Percentiles rank a stretch among this genome's conserved stretches.
phyloP scores from a whole-genome alignment of 1,140 invertebrate genomes.

The Conopomorpha cramerella region DNA sequence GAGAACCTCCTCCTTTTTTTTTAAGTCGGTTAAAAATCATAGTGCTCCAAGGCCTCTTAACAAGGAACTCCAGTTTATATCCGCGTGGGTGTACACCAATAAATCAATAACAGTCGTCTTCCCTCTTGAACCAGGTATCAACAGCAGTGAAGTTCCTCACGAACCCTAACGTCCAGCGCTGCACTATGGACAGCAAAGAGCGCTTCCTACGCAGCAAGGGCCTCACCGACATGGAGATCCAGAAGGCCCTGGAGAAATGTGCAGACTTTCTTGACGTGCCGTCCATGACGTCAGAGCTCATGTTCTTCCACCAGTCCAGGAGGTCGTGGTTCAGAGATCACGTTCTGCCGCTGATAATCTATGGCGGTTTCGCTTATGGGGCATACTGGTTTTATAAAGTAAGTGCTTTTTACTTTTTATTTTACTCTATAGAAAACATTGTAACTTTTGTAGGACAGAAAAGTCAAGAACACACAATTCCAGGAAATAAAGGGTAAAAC shows the following conservation, averaged over 20 bases:
- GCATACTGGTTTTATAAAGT: constrained; percentile 78
- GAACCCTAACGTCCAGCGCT: constrained; percentile 79
- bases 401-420: constrained; percentile 9
- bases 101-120: constrained; percentile 4
- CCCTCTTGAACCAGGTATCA: constrained; percentile 67
- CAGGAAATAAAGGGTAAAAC: too few relatives aligned
- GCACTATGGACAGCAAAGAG: constrained; percentile 75
- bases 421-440: constrained; percentile 1
- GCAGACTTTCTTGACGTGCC: constrained; percentile 30
- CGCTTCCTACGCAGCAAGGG: constrained; percentile 82
- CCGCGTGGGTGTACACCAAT: too few relatives aligned
- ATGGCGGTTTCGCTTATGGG: constrained; percentile 72
- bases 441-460: background rate
- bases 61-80: too few relatives aligned
- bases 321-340: constrained; percentile 68
- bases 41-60: too few relatives aligned
- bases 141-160: constrained; percentile 86
- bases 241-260: constrained; percentile 68
- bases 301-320: constrained; percentile 43
- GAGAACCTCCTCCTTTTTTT: too few relatives aligned
- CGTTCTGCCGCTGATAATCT: constrained; percentile 68
- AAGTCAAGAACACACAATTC: background rate
- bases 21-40: too few relatives aligned
- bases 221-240: constrained; percentile 77
- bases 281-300: constrained; percentile 38